Evolutionary conservation across 2,888 invertebrate species (phyloP), one percentile per base, ranked within the genome.

Genomic region (Ormyrus rosae): DNA sequence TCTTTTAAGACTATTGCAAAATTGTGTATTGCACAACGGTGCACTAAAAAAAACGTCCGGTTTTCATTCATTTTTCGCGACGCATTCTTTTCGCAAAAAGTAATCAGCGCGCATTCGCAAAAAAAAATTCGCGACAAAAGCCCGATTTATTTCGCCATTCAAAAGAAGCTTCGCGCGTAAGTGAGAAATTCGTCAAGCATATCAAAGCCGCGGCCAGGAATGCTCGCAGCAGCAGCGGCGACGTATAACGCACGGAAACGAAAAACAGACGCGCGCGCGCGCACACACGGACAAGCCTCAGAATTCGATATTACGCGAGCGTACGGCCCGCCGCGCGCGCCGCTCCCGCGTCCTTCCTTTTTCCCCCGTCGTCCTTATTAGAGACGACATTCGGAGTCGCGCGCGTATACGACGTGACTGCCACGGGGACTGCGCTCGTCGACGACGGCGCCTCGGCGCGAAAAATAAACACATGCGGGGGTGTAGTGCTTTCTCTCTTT

Each of bases 381-480:
- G 77, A 70, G 56, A 0, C 77, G 77, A 58, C 70, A 70, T 70
- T 77, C 34, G 70, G n/a, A 63, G 9, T 46, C 58, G 45, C 56
- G 48, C 5, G 3, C 53, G 69, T 11, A 46, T 8, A 48, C 58
- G 68, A 75, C 75, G 75, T 76, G 75, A 76, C 75, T 76, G 45
- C 51, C 13, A 48, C 55, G n/a, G 10, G 19, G 13, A 13, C 5
- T 7, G 55, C 9, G 55, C 9, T 50, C 51, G 71, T 60, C 51
- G 63, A 2, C 51, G 63, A 2, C 53, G 19, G n/a, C 13, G 13
- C 58, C 53, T 34, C 63, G 50, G 50, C 34, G n/a, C 64, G 71
- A 61, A 78, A 78, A 71, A 78, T 78, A 78, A 78, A 78, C 71
- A 78, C 55, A 65, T 58, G 50, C 51, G 51, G 53, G 58, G 53